Conservation (phyloP, 2,797 vertebrate species). For the Coregonus ussuriensis region DNA sequence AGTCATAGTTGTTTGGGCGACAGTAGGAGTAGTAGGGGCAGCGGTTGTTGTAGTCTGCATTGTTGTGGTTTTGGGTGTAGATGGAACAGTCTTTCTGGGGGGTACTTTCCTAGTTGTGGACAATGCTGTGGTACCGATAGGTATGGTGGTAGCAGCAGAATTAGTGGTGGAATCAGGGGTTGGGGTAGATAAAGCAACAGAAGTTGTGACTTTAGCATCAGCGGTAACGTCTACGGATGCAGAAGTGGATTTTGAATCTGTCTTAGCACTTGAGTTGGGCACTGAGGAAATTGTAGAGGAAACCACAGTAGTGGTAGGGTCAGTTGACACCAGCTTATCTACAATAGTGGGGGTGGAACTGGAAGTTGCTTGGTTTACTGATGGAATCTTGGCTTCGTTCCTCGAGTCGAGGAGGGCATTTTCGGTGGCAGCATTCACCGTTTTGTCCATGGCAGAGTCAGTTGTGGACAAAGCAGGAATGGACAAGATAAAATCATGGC, state of each 20-base stretch:
- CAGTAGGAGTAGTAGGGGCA: not conserved
- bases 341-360: not conserved
- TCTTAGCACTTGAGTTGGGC: not conserved
- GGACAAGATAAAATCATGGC: not conserved
- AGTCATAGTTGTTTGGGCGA: not conserved
- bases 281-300: slow-evolving; percentile 22
- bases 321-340: not conserved
- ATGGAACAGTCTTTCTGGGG: not conserved
- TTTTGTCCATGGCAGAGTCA: not conserved
- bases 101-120: not conserved
- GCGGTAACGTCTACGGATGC: not conserved
- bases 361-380: not conserved
- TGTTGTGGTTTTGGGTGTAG: not conserved
- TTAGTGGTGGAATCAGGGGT: not conserved
- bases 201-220: not conserved
- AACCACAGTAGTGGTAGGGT: not conserved
- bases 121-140: not conserved
- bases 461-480: not conserved
- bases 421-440: not conserved
- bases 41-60: not conserved
- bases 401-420: not conserved
- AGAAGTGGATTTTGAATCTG: slow-evolving; percentile 3
- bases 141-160: not conserved
- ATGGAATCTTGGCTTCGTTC: not conserved
- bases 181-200: slow-evolving; percentile 1